Evolutionary conservation across 2,888 invertebrate genomes (phyloP).

Genomic region (Macaria notata): DNA sequence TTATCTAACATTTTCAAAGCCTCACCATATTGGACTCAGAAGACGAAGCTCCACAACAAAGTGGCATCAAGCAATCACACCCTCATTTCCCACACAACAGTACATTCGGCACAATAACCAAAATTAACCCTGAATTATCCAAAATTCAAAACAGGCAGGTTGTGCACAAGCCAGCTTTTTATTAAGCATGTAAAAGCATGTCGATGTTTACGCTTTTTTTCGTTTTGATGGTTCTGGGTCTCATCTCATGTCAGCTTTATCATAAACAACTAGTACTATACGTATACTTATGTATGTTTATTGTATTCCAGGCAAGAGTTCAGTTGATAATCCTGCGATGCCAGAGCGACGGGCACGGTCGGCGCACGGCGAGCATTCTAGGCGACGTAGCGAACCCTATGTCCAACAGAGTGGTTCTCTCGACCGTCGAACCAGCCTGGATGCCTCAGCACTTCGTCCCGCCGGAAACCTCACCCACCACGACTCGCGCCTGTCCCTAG

Average conservation of each 20-base stretch:
- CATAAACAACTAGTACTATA: neutral
- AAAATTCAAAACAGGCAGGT: neutral
- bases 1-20: conserved; percentile 12
- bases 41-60: conserved; percentile 1
- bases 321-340: conserved; percentile 80
- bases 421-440: conserved; percentile 84
- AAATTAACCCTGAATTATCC: neutral
- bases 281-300: conserved; percentile 12
- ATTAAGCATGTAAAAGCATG: conserved; percentile 33
- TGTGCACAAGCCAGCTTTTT: conserved; percentile 17
- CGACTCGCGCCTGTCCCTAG: conserved; percentile 72
- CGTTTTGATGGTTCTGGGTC: conserved; percentile 34
- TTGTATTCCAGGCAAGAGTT: conserved; percentile 74
- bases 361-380: conserved; percentile 71
- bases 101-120: conserved; percentile 4
- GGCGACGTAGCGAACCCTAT: conserved; percentile 70
- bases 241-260: conserved; percentile 5
- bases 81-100: conserved; percentile 13
- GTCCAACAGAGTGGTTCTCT: conserved; percentile 60
- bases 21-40: too few species aligned
- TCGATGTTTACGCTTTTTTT: conserved; percentile 30
- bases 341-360: conserved; percentile 70
- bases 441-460: conserved; percentile 68
- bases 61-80: conserved; percentile 11
- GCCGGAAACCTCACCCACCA: conserved; percentile 61